phyloP scores from a whole-genome alignment of 2,888 invertebrate species.

The Caenorhabditis afra region DNA sequence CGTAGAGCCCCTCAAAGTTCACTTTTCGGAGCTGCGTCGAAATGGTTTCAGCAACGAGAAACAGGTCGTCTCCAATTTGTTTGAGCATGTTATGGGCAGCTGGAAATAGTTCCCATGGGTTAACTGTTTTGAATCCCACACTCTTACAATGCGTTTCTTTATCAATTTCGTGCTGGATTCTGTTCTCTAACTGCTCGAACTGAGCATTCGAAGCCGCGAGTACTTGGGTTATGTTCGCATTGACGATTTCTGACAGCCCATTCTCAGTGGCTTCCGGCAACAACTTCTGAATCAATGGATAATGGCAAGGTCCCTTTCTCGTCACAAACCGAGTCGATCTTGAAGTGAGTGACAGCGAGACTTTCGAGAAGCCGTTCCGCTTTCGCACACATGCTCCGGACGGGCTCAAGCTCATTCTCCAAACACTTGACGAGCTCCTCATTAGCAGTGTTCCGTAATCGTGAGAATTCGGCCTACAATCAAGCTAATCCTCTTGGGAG shows the following conservation, averaged over 20 bases:
- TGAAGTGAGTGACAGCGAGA: constrained; percentile 65
- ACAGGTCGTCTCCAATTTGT: constrained; percentile 73
- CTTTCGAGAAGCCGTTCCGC: constrained; percentile 69
- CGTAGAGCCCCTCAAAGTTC: constrained; percentile 74
- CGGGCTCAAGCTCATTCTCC: constrained; percentile 70
- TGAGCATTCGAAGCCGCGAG: constrained; percentile 63
- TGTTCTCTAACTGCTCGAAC: constrained; percentile 63
- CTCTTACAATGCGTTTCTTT: constrained; percentile 60
- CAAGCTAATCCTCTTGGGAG: constrained; percentile 5
- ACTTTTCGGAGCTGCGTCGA: constrained; percentile 74
- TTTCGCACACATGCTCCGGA: constrained; percentile 70
- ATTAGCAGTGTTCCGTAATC: constrained; percentile 69
- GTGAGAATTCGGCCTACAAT: constrained; percentile 68
- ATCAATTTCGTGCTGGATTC: constrained; percentile 66
- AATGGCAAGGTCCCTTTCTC: neutral
- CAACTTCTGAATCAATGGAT: constrained; percentile 61
- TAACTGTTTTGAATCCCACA: no score
- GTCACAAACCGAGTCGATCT: constrained; percentile 63
- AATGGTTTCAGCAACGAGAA: constrained; percentile 73
- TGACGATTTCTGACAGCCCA: constrained; percentile 63
- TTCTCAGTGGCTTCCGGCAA: constrained; percentile 58
- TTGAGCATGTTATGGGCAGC: constrained; percentile 70
- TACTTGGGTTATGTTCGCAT: constrained; percentile 65
- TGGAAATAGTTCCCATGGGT: constrained; percentile 50
- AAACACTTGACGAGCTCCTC: constrained; percentile 67